Base-by-base conservation (phyloP, 2,888 invertebrate species). In the Apamea anceps region DNA sequence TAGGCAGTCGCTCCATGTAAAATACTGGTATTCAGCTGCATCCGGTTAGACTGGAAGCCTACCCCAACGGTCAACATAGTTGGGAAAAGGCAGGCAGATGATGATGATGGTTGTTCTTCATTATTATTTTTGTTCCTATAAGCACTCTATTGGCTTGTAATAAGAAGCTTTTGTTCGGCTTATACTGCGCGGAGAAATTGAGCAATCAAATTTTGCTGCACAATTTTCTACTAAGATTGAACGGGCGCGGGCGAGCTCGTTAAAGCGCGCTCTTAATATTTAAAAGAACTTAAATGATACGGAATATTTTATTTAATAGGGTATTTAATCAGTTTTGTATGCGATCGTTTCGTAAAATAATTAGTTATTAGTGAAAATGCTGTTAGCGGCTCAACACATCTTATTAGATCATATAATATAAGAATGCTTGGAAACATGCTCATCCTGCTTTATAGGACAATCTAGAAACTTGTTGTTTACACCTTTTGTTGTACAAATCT, bases 191-290 rank as follows among this genome's bases (percentile, higher is more conserved):
- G 48, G 57, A 45, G 51, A 85, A 62, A 85, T 75, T 77, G 62
- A 72, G 48, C 48, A 51, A 72, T 37, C 65, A 75, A 42, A 75
- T 74, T 84, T 77, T 62, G 63, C 63, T 72, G 75, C 74, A 77
- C 45, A 67, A 72, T 85, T 74, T 84, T 75, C 54, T 37, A 21
- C 57, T 13, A 63, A 42, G 62, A 77, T 84, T 63, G 73, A 72
- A 67, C 32, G 42, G 60, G n/a, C n/a, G n/a, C n/a, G n/a, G n/a
- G 28, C 18, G 62, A 3, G 54, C 32, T 68, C 15, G 45, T 71
- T 71, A 68, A 18, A 67, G 25, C 25, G 28, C 25, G 37, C 54
- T 62, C 54, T 42, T 10, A 28, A 57, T 13, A 63, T 54, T 57
- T 63, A 51, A 45, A 63, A 51, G 42, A 21, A 48, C 13, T 42